A percentile compares a stretch with the other conserved stretches of the same genome.
Evolutionary conservation across 2,888 invertebrate species (phyloP).

Genomic region (Polymixis lichenea): DNA sequence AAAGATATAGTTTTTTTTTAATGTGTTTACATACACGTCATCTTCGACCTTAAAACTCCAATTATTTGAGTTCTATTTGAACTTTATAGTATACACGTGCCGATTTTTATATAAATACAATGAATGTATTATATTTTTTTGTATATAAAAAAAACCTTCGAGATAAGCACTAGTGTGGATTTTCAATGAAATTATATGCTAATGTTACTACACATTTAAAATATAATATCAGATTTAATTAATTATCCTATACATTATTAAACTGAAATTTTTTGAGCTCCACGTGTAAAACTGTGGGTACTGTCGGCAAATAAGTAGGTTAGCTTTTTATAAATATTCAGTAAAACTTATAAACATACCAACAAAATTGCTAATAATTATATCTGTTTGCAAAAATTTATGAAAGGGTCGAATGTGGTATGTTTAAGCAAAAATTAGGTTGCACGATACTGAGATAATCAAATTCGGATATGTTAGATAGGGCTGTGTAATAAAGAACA

Average conservation of each 20-base stretch:
- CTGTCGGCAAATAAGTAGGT: not conserved
- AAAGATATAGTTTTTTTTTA: not conserved
- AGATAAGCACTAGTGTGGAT: constrained; percentile 5
- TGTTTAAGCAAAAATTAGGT: not conserved
- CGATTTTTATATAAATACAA: constrained; percentile 2
- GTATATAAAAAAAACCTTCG: not conserved
- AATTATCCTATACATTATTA: not conserved
- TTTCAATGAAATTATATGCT: constrained; percentile 9
- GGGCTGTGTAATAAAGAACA: no score
- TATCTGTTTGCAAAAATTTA: not conserved
- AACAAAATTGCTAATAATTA: not conserved
- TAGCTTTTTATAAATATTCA: no score
- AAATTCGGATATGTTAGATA: not conserved
- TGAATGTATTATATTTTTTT: constrained; percentile 14
- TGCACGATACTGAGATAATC: not conserved
- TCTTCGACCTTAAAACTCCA: not conserved
- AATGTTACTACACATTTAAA: not conserved
- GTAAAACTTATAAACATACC: not conserved
- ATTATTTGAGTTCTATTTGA: not conserved
- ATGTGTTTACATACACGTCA: not conserved
- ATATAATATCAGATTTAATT: constrained; percentile 2
- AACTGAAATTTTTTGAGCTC: not conserved
- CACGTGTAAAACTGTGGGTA: not conserved
- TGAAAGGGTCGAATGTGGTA: no score
- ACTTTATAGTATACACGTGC: not conserved